A percentile compares a stretch with the other conserved stretches of the same genome.
Evolutionary conservation across 2,797 vertebrate species (phyloP).

Genomic region (Spondyliosoma cantharus): DNA sequence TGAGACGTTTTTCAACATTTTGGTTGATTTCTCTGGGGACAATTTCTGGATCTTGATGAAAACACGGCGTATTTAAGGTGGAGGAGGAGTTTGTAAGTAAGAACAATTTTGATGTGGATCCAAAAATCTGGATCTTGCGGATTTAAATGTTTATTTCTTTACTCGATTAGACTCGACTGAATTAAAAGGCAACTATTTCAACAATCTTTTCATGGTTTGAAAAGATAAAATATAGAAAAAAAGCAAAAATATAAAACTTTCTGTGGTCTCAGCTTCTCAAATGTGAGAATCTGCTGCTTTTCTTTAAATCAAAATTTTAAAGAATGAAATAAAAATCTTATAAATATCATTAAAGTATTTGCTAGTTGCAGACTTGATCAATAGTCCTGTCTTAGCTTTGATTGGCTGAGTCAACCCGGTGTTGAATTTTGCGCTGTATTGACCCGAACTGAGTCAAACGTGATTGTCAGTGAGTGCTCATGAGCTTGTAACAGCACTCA

Average conservation of each 20-base stretch:
- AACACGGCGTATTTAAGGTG: too few species aligned
- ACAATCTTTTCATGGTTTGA: background rate
- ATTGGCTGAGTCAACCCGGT: background rate
- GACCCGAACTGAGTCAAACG: background rate
- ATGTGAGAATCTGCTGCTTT: background rate
- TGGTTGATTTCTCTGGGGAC: too few species aligned
- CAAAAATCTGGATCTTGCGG: too few species aligned
- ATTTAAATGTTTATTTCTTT: too few species aligned
- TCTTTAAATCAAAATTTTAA: background rate
- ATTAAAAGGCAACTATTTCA: background rate
- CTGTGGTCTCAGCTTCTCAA: background rate
- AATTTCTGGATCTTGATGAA: too few species aligned
- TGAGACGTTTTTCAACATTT: too few species aligned
- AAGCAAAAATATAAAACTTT: background rate
- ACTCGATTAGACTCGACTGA: too few species aligned
- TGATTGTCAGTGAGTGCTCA: conserved; percentile 15
- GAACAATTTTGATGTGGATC: too few species aligned
- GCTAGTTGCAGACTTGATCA: background rate
- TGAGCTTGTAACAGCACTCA: conserved; percentile 30
- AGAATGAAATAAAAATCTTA: background rate
- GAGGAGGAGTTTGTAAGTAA: too few species aligned
- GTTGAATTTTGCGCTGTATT: background rate
- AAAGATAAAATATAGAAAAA: too few species aligned
- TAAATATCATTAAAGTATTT: background rate
- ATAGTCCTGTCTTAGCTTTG: background rate